Conservation (phyloP, 2,797 vertebrate genomes). For the Megaceryle alcyon region DNA sequence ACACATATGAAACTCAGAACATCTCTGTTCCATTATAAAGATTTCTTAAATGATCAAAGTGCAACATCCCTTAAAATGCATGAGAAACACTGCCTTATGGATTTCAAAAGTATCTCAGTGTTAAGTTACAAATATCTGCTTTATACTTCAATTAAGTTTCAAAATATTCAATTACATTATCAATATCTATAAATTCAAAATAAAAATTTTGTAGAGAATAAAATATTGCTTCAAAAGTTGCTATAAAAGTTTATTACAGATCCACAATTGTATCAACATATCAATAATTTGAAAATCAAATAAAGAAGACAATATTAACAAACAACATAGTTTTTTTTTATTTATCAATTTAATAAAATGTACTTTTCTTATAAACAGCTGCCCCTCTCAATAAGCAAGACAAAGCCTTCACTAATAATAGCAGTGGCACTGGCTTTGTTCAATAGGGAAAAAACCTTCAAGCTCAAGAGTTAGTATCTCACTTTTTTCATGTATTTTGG, state of each 20-base stretch:
- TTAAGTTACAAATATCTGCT: not conserved
- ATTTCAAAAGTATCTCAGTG: not conserved
- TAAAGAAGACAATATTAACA: not conserved
- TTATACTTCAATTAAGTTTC: not conserved
- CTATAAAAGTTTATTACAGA: not conserved
- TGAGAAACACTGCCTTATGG: not conserved
- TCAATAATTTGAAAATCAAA: not conserved
- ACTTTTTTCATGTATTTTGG: not conserved
- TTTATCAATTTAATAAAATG: not conserved
- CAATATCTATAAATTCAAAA: not conserved
- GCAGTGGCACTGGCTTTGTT: not conserved
- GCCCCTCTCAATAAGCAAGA: not conserved
- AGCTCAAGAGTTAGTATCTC: not conserved
- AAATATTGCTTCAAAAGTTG: not conserved
- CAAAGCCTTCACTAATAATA: not conserved
- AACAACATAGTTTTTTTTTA: not conserved
- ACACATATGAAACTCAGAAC: not conserved
- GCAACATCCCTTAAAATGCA: not conserved
- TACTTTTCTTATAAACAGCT: not conserved
- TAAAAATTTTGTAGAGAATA: not conserved
- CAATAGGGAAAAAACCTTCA: accelerated
- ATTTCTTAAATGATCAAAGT: not conserved
- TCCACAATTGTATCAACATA: not conserved
- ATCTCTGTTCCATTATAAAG: not conserved
- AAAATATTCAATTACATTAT: not conserved